Base-by-base conservation (phyloP, 2,888 invertebrate genomes). In the Phaedon cochleariae region DNA sequence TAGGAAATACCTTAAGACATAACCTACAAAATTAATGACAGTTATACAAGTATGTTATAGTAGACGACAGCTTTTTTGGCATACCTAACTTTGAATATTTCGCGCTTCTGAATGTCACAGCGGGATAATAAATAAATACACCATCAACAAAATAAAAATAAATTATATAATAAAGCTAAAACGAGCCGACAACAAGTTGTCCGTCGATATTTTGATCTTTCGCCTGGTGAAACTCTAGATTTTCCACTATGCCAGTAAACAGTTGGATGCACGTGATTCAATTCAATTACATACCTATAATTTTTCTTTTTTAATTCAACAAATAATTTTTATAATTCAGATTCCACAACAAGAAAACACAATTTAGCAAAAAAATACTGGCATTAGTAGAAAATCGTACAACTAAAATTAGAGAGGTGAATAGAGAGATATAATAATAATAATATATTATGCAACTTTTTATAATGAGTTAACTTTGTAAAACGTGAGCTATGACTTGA, bases 1-100 rank as follows among this genome's bases (percentile, higher is more conserved):
- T 49, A 57, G 18, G 26, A 18, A 31, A 57, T 45, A 45, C 26
- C 57, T 45, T 58, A 64, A 62, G 49, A 62, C 29, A 59, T 65
- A 68, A 49, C 34, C 53, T 62, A 55, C 34, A 45, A 45, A 46
- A 45, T 45, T 20, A 53, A 45, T 37, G 34, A 31, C 17, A 41
- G 22, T n/a, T n/a, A n/a, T 21, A 45, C 26, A 21, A 26, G 45
- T 57, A 26, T 45, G 45, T 57, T 26, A 37, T 57, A 57, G 68
- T 68, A 74, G 71, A 73, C 67, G 70, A 73, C 74, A 75, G 75
- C 71, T 66, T 74, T 74, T 75, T 74, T 75, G 75, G 75, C 72
- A 73, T 75, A 65, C 70, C 73, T 73, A 64, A 72, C 73, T 73
- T 73, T 74, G 72, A 73, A 73, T 64, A 65, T 70, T 69, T n/a